A percentile compares a stretch with the other conserved stretches of the same genome.
phyloP scores from a whole-genome alignment of 2,888 invertebrate genomes.

The Metallyticus violacea region DNA sequence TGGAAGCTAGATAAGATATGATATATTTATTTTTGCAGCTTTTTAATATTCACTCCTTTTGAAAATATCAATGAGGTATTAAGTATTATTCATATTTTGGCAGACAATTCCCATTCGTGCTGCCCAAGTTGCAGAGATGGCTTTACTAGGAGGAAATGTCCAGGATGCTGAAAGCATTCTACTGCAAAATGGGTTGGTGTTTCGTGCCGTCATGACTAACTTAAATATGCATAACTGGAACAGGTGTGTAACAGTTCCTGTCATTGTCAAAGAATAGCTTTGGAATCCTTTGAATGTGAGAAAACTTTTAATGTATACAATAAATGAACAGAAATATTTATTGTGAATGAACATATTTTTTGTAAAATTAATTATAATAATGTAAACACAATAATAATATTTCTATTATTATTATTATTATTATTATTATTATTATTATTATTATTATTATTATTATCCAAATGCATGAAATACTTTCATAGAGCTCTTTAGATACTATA shows the following conservation, averaged over 20 bases:
- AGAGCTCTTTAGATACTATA: too few relatives aligned
- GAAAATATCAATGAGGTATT: too few relatives aligned
- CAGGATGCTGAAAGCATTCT: constrained; percentile 70
- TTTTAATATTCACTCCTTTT: too few relatives aligned
- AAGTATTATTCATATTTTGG: constrained; percentile 28
- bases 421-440: not conserved
- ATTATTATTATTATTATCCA: too few relatives aligned
- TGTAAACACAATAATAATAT: not conserved
- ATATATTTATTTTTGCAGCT: too few relatives aligned
- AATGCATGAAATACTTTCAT: too few relatives aligned
- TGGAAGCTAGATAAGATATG: too few relatives aligned
- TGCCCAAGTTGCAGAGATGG: constrained; percentile 64
- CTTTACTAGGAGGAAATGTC: constrained; percentile 63
- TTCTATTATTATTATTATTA: not conserved
- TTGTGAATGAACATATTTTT: too few relatives aligned
- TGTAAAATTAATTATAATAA: not conserved
- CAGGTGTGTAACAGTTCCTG: constrained; percentile 49
- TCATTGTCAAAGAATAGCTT: not conserved
- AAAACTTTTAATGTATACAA: too few relatives aligned
- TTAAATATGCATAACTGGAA: constrained; percentile 71
- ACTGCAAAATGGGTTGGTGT: constrained; percentile 63
- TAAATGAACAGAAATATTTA: too few relatives aligned
- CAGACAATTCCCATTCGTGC: constrained; percentile 53
- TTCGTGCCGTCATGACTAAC: constrained; percentile 69
- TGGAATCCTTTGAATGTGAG: too few relatives aligned